Conservation (phyloP, 2,113 vertebrate species). For the Cheirogaleus medius region DNA sequence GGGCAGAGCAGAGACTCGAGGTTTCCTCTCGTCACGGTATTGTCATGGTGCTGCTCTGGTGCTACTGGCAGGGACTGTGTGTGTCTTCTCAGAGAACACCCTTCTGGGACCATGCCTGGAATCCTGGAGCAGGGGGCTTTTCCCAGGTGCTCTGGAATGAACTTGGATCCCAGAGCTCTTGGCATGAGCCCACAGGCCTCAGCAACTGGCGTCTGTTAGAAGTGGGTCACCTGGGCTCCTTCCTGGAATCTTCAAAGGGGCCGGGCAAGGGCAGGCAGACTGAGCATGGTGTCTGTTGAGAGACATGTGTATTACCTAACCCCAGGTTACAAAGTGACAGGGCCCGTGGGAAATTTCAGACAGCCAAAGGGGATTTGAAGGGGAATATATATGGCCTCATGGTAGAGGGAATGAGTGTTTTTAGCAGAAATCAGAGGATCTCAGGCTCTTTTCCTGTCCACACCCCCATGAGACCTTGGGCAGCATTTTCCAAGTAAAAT, state of each 20-base stretch:
- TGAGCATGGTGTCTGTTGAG: not conserved
- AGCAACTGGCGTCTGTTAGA: not conserved
- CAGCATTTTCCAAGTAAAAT: not conserved
- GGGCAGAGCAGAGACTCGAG: not conserved
- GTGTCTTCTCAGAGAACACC: not conserved
- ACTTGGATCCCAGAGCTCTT: not conserved
- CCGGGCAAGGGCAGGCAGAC: not conserved
- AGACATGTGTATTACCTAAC: not conserved
- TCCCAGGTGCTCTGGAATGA: not conserved
- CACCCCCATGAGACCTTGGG: not conserved
- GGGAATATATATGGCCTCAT: not conserved
- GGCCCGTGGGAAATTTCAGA: not conserved
- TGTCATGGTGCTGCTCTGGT: not conserved
- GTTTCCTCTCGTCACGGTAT: not conserved
- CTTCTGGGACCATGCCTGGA: not conserved
- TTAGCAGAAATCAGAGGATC: constrained; percentile 2
- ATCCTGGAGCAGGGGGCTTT: not conserved
- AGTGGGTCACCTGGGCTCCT: not conserved
- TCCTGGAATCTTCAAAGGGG: not conserved
- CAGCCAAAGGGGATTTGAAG: not conserved
- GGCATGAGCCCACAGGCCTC: not conserved
- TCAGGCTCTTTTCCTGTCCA: not conserved
- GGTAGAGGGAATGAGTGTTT: not conserved
- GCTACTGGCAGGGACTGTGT: not conserved
- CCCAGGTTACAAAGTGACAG: not conserved